Base-by-base conservation (phyloP, 2,797 vertebrate genomes). In the Urocyon cinereoargenteus region DNA sequence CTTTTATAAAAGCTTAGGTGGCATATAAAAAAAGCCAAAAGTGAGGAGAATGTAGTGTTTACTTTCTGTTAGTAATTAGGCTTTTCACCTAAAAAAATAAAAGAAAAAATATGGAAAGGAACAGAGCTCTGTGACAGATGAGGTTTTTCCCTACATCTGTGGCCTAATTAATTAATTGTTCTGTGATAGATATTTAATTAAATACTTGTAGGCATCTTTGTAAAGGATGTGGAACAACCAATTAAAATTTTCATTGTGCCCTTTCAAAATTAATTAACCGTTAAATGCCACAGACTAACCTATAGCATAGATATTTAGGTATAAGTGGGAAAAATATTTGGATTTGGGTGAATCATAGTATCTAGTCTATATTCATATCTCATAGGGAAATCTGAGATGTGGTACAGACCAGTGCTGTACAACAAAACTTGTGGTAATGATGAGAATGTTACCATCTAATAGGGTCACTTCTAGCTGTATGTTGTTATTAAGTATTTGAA, bases 151-250 rank as follows among this genome's bases (percentile, higher is more conserved):
- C 40, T 93, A 91, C 11, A 97, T 31, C 85, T 93, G 45, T 73
- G 10, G 85, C 84, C 78, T 57, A 96, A 98, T 96, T 97, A 49
- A 97, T 95, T 98, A 96, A 97, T 98, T 98, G 79, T 83, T 96
- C 85, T 97, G 36, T 57, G 94, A 83, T 95, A 95, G 96, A 83
- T 96, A 96, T 97, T 98, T 98, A 98, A 98, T 98, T 98, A 97
- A 97, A 82, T 0, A 53, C 5, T n/a, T 83, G 0, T 93, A 28
- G 57, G 31, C 81, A 57, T 92, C 88, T 95, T 98, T 96, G 11
- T 57, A 90, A 98, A 90, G 91, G 98, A 94, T 96, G 82, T 90
- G 96, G 97, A 98, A 89, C 96, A 96, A 57, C 28, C 78, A 96
- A 81, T 98, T 96, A 98, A 92, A 98, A 93, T 90, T 96, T 97